A percentile compares a stretch with the other conserved stretches of the same genome.
phyloP scores from a whole-genome alignment of 2,797 vertebrate species.

The Poliocrania exsul region DNA sequence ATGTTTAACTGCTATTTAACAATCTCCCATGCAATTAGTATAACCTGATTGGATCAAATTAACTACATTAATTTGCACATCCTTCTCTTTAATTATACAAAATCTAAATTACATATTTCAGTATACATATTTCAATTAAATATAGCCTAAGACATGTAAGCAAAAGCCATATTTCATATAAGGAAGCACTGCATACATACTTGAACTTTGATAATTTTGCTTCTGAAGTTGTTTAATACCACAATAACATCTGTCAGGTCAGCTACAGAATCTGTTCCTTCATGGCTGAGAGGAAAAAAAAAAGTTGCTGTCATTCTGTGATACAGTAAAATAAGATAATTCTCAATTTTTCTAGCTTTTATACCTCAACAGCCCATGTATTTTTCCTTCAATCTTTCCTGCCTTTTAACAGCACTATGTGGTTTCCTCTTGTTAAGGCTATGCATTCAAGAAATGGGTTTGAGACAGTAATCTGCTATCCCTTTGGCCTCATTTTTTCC shows the following conservation, averaged over 20 bases:
- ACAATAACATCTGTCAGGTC: slow-evolving; percentile 83
- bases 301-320: background rate
- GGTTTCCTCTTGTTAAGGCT: background rate
- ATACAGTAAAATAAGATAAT: background rate
- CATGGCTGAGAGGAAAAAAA: slow-evolving; percentile 80
- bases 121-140: background rate
- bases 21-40: background rate
- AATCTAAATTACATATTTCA: background rate
- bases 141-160: background rate
- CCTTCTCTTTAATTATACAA: background rate
- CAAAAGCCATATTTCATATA: background rate
- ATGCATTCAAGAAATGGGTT: background rate
- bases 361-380: background rate
- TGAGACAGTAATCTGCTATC: background rate
- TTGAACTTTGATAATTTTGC: slow-evolving; percentile 94
- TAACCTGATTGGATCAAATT: background rate
- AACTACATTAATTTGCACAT: background rate
- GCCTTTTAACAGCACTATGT: background rate
- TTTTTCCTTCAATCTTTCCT: background rate
- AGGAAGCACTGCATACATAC: slow-evolving; percentile 76
- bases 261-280: slow-evolving; percentile 88
- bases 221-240: slow-evolving; percentile 91
- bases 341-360: background rate
- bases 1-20: background rate
- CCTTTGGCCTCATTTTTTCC: background rate